Percentiles rank a stretch among this genome's conserved stretches.
Conservation (phyloP, 2,113 vertebrate genomes). For the Tringa solitaria region DNA sequence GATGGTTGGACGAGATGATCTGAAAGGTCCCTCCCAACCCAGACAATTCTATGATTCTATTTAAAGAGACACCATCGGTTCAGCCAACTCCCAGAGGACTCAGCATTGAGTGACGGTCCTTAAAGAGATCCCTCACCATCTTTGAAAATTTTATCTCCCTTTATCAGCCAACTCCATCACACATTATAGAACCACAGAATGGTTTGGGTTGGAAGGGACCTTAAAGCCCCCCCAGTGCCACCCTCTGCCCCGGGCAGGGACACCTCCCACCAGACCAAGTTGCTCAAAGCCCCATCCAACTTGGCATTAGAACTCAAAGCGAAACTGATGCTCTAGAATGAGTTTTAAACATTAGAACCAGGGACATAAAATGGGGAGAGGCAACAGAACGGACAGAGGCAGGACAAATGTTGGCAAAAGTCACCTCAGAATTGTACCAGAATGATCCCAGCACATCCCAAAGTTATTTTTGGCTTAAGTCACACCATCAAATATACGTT, state of each 20-base stretch:
- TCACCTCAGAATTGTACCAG: accelerated
- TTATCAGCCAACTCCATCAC: neutral
- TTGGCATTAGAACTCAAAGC: neutral
- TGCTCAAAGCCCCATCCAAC: no score
- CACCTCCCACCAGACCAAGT: no score
- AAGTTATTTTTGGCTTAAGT: neutral
- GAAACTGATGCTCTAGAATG: neutral
- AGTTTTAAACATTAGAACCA: neutral
- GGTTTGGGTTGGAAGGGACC: neutral
- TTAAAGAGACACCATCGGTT: neutral
- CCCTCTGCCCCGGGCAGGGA: no score
- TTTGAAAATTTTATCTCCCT: neutral
- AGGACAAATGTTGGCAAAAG: neutral
- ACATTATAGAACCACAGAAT: neutral
- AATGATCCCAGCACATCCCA: neutral
- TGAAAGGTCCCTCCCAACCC: no score
- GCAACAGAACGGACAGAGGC: neutral
- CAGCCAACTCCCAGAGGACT: neutral
- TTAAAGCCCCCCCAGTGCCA: neutral
- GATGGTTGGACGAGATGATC: no score
- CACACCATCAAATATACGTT: accelerated
- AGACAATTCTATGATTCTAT: no score
- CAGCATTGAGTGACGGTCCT: neutral
- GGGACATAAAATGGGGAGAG: neutral
- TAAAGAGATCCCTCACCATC: neutral